These are phyloP conservation scores for Mythimna ferrago DNA, from an alignment of 2,888 invertebrate species.

Conservation along the genomic window DNA sequence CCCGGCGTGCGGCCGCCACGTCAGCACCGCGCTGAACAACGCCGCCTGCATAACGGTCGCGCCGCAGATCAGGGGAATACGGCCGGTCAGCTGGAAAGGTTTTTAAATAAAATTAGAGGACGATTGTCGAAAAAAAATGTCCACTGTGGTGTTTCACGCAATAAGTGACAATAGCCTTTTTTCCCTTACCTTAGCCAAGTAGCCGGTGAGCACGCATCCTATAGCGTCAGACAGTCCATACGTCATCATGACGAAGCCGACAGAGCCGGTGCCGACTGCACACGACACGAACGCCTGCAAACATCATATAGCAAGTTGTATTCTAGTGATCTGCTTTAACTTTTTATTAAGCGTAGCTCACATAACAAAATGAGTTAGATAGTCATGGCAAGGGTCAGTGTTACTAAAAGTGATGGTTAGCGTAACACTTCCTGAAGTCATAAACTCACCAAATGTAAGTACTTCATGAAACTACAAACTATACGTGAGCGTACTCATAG, in stretches of 20 bases:
- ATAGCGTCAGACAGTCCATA: slow-evolving; percentile 92
- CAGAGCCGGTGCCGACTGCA: slow-evolving; percentile 91
- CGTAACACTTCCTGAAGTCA: too few relatives aligned
- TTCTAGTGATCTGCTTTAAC: neutral
- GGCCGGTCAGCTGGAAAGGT: slow-evolving; percentile 89
- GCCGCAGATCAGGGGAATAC: slow-evolving; percentile 91
- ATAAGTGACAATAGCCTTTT: neutral
- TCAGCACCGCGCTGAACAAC: slow-evolving; percentile 88
- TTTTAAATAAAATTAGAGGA: neutral
- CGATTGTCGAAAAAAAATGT: neutral
- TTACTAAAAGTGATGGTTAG: too few relatives aligned
- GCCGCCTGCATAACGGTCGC: slow-evolving; percentile 90
- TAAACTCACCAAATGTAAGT: too few relatives aligned
- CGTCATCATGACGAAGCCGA: slow-evolving; percentile 93
- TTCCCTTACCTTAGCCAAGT: slow-evolving; percentile 79
- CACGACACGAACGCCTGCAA: slow-evolving; percentile 91
- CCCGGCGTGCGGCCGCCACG: slow-evolving; percentile 91
- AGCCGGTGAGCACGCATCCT: slow-evolving; percentile 88
- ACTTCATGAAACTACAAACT: too few relatives aligned
- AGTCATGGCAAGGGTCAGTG: too few relatives aligned
- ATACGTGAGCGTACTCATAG: too few relatives aligned
- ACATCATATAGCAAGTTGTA: slow-evolving; percentile 25
- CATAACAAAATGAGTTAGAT: too few relatives aligned
- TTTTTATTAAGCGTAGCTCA: too few relatives aligned
- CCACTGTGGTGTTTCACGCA: too few relatives aligned